A percentile compares a stretch with the other conserved stretches of the same genome.
These are phyloP conservation scores for Operophtera brumata DNA, from an alignment of 2,888 invertebrate species.

Conservation along the genomic window DNA sequence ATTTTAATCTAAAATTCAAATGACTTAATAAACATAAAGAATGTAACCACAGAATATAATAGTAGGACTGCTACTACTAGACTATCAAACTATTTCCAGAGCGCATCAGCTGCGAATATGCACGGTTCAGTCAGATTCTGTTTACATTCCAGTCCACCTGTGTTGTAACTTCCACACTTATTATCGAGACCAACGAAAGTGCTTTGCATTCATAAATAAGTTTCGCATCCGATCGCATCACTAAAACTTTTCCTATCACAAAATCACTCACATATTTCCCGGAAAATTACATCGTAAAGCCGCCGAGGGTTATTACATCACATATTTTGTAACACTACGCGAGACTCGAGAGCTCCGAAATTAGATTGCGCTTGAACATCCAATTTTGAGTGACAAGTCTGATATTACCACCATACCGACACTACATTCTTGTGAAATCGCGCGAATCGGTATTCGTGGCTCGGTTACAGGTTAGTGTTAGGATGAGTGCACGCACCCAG, in stretches of 20 bases:
- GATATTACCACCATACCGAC: conserved; percentile 32
- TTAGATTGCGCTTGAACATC: conserved; percentile 54
- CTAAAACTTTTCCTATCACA: conserved; percentile 31
- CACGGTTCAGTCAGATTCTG: conserved; percentile 15
- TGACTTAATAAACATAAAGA: neutral
- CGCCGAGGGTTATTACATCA: conserved; percentile 63
- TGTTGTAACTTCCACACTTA: conserved; percentile 20
- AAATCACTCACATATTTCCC: conserved; percentile 46
- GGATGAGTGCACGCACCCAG: conserved; percentile 76
- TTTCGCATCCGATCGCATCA: conserved; percentile 9
- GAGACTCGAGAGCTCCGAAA: conserved; percentile 63
- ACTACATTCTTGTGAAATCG: conserved; percentile 11
- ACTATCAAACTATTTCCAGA: conserved; percentile 1
- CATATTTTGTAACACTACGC: conserved; percentile 70
- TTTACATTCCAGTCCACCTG: conserved; percentile 26
- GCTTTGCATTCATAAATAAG: conserved; percentile 17
- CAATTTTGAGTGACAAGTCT: conserved; percentile 28
- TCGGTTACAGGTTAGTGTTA: conserved; percentile 26
- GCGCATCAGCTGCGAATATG: conserved; percentile 4
- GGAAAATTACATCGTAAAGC: conserved; percentile 51
- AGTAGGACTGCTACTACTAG: too few relatives aligned
- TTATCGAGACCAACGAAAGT: neutral
- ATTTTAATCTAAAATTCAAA: neutral
- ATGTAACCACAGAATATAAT: too few relatives aligned
- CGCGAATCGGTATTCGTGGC: conserved; percentile 1